phyloP scores from a whole-genome alignment of 2,888 invertebrate genomes.

The Melitaea athalia region DNA sequence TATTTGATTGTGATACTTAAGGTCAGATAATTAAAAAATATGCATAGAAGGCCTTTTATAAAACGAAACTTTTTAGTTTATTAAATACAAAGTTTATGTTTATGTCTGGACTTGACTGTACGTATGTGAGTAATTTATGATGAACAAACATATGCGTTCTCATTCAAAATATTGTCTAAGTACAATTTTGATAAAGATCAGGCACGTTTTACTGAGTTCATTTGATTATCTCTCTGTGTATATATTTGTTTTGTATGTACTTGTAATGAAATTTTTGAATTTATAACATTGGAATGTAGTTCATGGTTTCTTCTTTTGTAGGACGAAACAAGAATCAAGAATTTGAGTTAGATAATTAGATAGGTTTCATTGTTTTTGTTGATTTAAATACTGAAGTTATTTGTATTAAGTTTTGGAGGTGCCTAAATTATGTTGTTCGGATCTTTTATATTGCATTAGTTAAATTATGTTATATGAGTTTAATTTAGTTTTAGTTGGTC shows the following conservation, averaged over 20 bases:
- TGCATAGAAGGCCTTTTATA: no score
- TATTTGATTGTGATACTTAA: no score
- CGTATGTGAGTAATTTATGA: slow-evolving; percentile 32
- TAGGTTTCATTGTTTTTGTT: no score
- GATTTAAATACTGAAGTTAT: no score
- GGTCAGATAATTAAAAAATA: no score
- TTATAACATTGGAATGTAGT: background rate
- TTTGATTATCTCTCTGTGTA: background rate
- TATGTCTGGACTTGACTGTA: slow-evolving; percentile 2
- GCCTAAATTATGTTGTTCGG: no score
- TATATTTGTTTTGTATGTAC: background rate
- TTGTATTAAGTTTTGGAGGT: no score
- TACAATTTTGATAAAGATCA: slow-evolving; percentile 29
- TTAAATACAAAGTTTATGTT: no score
- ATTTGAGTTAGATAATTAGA: background rate
- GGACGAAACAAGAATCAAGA: background rate
- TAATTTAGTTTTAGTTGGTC: no score
- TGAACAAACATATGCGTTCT: slow-evolving; percentile 31
- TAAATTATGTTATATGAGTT: no score
- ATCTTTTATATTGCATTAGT: no score
- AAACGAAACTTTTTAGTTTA: no score
- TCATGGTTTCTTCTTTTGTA: background rate
- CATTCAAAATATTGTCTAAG: slow-evolving; percentile 36
- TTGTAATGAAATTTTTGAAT: background rate
- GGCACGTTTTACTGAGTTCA: background rate